Evolutionary conservation across 1,140 invertebrate species (phyloP).

Genomic region (Drosophila lini): DNA sequence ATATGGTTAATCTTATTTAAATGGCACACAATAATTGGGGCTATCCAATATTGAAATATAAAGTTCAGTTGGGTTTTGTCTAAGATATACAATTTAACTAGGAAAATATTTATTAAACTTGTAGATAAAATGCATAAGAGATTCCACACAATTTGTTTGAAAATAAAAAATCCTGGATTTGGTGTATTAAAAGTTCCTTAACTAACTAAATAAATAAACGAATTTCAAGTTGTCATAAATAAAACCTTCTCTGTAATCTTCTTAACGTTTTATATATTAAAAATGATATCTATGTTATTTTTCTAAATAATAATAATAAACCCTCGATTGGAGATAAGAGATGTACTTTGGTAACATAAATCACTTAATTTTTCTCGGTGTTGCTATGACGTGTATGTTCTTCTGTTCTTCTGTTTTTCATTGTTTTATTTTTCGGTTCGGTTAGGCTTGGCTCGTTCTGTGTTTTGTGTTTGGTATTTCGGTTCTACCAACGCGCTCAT

Average conservation of each 20-base stretch:
- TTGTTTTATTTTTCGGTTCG: slow-evolving; percentile 34
- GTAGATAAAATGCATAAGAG: no score
- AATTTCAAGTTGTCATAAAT: no score
- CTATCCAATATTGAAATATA: not conserved
- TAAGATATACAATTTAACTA: no score
- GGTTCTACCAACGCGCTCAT: slow-evolving; percentile 43
- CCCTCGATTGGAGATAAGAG: not conserved
- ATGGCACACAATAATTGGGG: no score
- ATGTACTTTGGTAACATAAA: no score
- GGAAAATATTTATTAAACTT: no score
- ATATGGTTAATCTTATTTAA: not conserved
- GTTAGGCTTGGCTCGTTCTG: slow-evolving; percentile 40
- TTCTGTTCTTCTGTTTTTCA: slow-evolving; percentile 27
- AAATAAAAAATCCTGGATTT: no score
- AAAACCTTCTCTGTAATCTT: not conserved
- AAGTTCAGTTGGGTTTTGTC: not conserved
- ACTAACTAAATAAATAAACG: no score
- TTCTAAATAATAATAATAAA: not conserved
- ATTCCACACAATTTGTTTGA: no score
- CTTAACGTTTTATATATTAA: not conserved
- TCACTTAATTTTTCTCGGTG: not conserved
- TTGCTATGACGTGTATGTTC: slow-evolving; percentile 3
- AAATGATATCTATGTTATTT: not conserved
- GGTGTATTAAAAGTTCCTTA: no score
- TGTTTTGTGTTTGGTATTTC: slow-evolving; percentile 25